Base-by-base conservation (phyloP, 2,888 invertebrate genomes). In the Orthonychiurus folsomi region DNA sequence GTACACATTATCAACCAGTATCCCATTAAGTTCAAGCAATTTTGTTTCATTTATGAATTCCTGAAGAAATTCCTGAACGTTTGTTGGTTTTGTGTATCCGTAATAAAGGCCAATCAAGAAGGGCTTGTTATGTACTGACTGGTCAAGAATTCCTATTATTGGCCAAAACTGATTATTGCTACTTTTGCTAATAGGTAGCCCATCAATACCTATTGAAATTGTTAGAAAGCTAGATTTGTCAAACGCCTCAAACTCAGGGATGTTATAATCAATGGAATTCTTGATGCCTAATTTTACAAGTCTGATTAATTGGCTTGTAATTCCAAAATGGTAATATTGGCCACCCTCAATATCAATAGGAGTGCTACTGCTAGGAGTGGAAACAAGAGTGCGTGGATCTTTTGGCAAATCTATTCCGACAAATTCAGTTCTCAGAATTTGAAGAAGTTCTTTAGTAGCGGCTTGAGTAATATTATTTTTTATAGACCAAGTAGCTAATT, bases 11-110 rank as follows among this genome's bases (percentile, higher is more conserved):
- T 63, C 48, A 23, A 59, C 52, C 12, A 52, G 23, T n/a, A 67
- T 1, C 15, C 69, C 64, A 28, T 59, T 47, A n/a, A 15, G 9
- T 21, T 55, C 21, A 12, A 63, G 21, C 28, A 21, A 20, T 50
- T 47, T 24, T 26, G 57, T 48, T 27, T 70, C 70, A 12, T 58
- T 24, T 18, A 69, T 62, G 63, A 67, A 70, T 26, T 63, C 50
- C 15, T 54, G 47, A 37, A 69, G 55, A 63, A 61, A 67, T 21
- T 50, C 58, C 50, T 64, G 61, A 37, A 59, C 53, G 57, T 65
- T 62, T n/a, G 2, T 53, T n/a, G 65, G 66, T 24, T 66, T 63
- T 26, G 55, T 59, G 23, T 56, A 20, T 12, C 66, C 66, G 52
- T 64, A 50, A 56, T 53, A 64, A n/a, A 59, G 15, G 18, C 60